Percentiles rank a stretch among this genome's conserved stretches.
Evolutionary conservation across 1,140 invertebrate species (phyloP).

Genomic region (Caenorhabditis brenneri): DNA sequence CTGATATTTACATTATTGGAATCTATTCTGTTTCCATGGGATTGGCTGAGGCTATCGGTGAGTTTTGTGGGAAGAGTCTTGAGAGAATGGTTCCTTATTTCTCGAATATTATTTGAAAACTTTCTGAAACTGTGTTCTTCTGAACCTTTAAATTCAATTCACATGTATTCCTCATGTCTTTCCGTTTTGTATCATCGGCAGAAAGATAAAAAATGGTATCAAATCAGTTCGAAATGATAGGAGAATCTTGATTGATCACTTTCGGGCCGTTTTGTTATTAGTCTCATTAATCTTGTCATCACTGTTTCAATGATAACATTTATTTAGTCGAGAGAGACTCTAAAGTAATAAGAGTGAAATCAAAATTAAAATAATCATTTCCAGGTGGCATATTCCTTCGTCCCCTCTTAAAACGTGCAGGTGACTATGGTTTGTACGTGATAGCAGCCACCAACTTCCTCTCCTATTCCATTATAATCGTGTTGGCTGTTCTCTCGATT

Average conservation of each 20-base stretch:
- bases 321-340: no score
- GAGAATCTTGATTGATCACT: no score
- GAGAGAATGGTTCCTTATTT: no score
- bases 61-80: no score
- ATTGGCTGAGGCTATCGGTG: slow-evolving; percentile 38
- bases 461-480: slow-evolving; percentile 19
- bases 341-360: no score
- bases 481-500: slow-evolving; percentile 20
- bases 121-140: neutral
- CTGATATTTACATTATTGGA: slow-evolving; percentile 48
- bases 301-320: no score
- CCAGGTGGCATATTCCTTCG: slow-evolving; percentile 45
- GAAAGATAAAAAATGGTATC: no score
- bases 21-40: slow-evolving; percentile 45
- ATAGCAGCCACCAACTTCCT: slow-evolving; percentile 29
- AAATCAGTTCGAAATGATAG: no score
- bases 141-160: neutral
- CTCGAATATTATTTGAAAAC: no score
- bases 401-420: slow-evolving; percentile 43
- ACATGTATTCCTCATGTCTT: neutral
- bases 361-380: no score
- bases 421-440: slow-evolving; percentile 32
- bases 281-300: slow-evolving; percentile 1
- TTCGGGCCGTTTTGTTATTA: no score
- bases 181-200: neutral